These are phyloP conservation scores for Hassar affinis DNA, from an alignment of 2,113 vertebrate genomes.

Conservation along the genomic window DNA sequence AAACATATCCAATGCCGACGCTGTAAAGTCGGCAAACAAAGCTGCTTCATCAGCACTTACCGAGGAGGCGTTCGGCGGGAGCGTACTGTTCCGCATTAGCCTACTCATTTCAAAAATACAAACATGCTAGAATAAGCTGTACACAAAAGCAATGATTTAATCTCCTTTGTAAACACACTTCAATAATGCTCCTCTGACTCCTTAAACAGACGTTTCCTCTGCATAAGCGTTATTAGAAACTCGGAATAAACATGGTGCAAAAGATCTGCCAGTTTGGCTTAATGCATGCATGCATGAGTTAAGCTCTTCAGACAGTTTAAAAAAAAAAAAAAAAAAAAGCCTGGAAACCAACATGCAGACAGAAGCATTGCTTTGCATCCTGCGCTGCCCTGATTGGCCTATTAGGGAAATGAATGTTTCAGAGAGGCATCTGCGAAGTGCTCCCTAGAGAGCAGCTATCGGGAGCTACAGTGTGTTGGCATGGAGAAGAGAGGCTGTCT, in stretches of 20 bases:
- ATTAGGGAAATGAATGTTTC: slow-evolving; percentile 45
- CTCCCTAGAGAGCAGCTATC: slow-evolving; percentile 38
- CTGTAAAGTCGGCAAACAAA: slow-evolving; percentile 44
- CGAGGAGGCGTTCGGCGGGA: slow-evolving; percentile 28
- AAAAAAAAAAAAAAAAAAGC: neutral
- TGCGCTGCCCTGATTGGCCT: slow-evolving; percentile 8
- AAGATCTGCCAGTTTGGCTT: slow-evolving; percentile 9
- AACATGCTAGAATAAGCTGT: slow-evolving; percentile 32
- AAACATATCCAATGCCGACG: slow-evolving; percentile 49
- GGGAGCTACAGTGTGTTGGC: slow-evolving; percentile 33
- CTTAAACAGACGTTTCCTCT: slow-evolving; percentile 39
- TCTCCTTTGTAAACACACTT: slow-evolving; percentile 26
- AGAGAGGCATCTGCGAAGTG: slow-evolving; percentile 42
- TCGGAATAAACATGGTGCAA: neutral
- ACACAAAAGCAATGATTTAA: slow-evolving; percentile 34
- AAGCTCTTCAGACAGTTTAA: neutral
- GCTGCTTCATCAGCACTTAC: slow-evolving; percentile 40
- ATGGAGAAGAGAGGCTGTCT: slow-evolving; percentile 14
- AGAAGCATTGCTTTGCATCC: slow-evolving; percentile 15
- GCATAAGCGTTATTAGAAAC: neutral
- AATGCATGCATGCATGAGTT: neutral
- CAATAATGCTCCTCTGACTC: slow-evolving; percentile 3
- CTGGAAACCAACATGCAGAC: slow-evolving; percentile 18
- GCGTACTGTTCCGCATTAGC: slow-evolving; percentile 29
- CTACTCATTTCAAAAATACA: slow-evolving; percentile 36